These are phyloP conservation scores for Megaceryle maxima DNA, from an alignment of 2,113 vertebrate species.

Conservation along the genomic window DNA sequence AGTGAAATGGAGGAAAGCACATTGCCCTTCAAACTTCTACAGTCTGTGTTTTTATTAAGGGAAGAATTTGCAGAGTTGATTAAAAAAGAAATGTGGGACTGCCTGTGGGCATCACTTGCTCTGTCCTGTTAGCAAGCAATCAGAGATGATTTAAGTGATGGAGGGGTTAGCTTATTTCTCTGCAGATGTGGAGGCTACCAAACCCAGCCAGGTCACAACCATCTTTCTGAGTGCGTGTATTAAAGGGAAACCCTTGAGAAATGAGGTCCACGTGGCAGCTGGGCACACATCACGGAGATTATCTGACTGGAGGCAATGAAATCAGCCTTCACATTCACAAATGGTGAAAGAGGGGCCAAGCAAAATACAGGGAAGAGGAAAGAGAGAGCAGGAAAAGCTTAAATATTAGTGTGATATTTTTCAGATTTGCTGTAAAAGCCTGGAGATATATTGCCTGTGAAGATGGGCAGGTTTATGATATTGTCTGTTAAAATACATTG, in stretches of 20 bases:
- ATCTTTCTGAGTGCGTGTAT: neutral
- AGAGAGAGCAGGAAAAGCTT: neutral
- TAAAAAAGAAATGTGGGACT: neutral
- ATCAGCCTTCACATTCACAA: neutral
- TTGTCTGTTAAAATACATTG: conserved; percentile 37
- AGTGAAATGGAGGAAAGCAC: neutral
- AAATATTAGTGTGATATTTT: conserved; percentile 28
- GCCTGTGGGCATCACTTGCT: neutral
- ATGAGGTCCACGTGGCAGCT: neutral
- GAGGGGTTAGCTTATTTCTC: neutral
- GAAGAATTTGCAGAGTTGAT: neutral
- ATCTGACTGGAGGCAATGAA: neutral
- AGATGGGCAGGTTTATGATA: conserved; percentile 12
- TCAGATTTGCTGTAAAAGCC: conserved; percentile 15
- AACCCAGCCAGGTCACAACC: neutral
- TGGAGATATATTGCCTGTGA: conserved; percentile 1
- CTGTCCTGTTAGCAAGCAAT: neutral
- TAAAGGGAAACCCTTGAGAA: neutral
- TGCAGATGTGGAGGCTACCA: neutral
- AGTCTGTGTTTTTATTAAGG: conserved; percentile 3
- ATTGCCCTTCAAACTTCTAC: neutral
- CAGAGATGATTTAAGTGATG: neutral
- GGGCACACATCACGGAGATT: neutral
- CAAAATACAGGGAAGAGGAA: neutral
- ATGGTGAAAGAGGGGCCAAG: neutral